These are phyloP conservation scores for Timandra comae DNA, from an alignment of 2,888 invertebrate genomes.

Conservation along the genomic window DNA sequence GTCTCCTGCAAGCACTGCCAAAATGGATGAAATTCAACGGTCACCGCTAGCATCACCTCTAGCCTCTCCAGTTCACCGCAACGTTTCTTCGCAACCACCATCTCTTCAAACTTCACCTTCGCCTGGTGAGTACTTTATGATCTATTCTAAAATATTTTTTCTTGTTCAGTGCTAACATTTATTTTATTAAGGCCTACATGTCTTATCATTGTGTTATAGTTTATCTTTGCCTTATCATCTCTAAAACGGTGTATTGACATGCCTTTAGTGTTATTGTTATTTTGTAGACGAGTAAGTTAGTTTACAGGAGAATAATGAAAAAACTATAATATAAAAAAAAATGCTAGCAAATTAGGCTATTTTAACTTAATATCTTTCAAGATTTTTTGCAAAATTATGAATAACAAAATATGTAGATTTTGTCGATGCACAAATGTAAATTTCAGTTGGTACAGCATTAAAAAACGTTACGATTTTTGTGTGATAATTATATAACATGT, in stretches of 20 bases:
- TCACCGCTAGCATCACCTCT: constrained; percentile 58
- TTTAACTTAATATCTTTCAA: too few relatives aligned
- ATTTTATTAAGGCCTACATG: constrained; percentile 23
- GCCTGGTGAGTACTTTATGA: constrained; percentile 48
- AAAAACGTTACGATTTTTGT: too few relatives aligned
- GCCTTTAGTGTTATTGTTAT: constrained; percentile 7
- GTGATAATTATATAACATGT: too few relatives aligned
- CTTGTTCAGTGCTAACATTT: constrained; percentile 11
- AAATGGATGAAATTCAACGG: constrained; percentile 37
- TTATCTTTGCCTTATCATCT: constrained; percentile 43
- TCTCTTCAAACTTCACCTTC: constrained; percentile 47
- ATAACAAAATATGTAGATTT: too few relatives aligned
- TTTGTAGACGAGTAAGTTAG: too few relatives aligned
- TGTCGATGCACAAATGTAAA: too few relatives aligned
- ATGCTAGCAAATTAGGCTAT: too few relatives aligned
- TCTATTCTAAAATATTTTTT: not conserved
- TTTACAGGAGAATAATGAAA: too few relatives aligned
- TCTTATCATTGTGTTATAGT: constrained; percentile 42
- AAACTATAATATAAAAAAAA: too few relatives aligned
- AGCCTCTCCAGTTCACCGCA: constrained; percentile 56
- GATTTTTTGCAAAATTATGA: too few relatives aligned
- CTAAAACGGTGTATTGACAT: constrained; percentile 32
- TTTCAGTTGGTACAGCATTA: too few relatives aligned
- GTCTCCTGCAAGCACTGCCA: constrained; percentile 40
- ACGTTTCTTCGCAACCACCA: constrained; percentile 42